Evolutionary conservation across 2,797 vertebrate genomes (phyloP).

Genomic region (Xerus rutilus): DNA sequence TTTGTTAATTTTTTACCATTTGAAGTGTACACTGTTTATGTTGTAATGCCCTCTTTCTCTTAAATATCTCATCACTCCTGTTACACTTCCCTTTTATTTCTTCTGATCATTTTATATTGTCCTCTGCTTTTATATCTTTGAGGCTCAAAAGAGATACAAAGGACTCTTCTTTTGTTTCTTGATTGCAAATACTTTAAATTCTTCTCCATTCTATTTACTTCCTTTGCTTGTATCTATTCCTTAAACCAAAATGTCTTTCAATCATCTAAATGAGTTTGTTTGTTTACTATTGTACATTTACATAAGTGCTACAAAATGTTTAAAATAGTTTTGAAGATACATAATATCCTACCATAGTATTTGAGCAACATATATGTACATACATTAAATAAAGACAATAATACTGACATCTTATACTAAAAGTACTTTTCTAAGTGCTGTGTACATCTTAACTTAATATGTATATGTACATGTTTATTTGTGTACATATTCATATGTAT

Average conservation of each 20-base stretch:
- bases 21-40: conserved; percentile 47
- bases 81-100: background rate
- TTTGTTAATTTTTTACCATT: background rate
- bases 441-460: conserved; percentile 17
- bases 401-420: background rate
- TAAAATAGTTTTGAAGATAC: conserved; percentile 41
- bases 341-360: background rate
- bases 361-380: conserved; percentile 45
- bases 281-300: conserved; percentile 50
- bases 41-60: background rate
- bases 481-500: background rate
- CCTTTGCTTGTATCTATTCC: background rate
- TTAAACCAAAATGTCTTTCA: conserved; percentile 48
- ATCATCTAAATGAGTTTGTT: conserved; percentile 13
- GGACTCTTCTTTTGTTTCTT: background rate
- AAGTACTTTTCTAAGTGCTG: conserved; percentile 12
- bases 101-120: conserved; percentile 44
- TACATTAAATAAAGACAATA: background rate
- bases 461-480: background rate
- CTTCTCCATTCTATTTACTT: conserved; percentile 36
- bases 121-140: background rate
- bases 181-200: conserved; percentile 46
- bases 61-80: background rate
- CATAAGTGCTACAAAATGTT: conserved; percentile 30
- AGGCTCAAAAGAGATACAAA: conserved; percentile 16